Base-by-base conservation (phyloP, 2,888 invertebrate species). In the Cryptocheilus praepositus region DNA sequence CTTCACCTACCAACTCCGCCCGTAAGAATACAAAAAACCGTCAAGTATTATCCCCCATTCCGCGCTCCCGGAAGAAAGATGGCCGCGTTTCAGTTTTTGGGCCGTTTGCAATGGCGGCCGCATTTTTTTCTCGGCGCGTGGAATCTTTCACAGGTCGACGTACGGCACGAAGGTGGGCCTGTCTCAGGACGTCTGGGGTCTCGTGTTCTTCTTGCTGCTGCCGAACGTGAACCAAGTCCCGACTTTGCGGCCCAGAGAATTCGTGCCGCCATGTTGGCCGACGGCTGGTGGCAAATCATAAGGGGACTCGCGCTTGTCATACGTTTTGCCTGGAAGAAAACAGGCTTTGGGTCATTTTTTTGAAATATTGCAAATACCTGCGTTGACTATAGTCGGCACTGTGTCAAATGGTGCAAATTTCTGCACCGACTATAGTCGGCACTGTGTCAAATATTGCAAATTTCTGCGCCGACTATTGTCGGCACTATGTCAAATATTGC, bases 221-320 rank as follows among this genome's bases (percentile, higher is more conserved):
- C 91, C 91, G 77, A 91, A 91, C 55, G 89, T 91, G 79, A 92
- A 91, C 91, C 91, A 91, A 18, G 91, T 91, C 61, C 91, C 91
- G 71, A 92, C 90, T 83, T 91, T 91, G 49, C 91, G 88, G 53
- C 91, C 91, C 74, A 91, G 81, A 21, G 91, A 91, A 70, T 89
- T 87, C 1, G 89, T 86, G 22, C 89, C 86, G 16, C 82, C 83
- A 61, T 89, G 89, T 46, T 89, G 85, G 70, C 85, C 85, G 61
- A 90, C 88, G 61, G 90, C 89, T 75, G 89, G 88, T n/a, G 86
- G 80, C 71, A 85, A 79, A 55, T 87, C 86, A 77, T 90, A 90
- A 15, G 89, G 81, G 7, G 89, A 83, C 68, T 90, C 89, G 21
- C 89, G 86, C 77, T 91, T 90, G 36, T 36, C 13, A 74, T 89